phyloP scores from a whole-genome alignment of 2,888 invertebrate genomes.

The Phragmatobia fuliginosa region DNA sequence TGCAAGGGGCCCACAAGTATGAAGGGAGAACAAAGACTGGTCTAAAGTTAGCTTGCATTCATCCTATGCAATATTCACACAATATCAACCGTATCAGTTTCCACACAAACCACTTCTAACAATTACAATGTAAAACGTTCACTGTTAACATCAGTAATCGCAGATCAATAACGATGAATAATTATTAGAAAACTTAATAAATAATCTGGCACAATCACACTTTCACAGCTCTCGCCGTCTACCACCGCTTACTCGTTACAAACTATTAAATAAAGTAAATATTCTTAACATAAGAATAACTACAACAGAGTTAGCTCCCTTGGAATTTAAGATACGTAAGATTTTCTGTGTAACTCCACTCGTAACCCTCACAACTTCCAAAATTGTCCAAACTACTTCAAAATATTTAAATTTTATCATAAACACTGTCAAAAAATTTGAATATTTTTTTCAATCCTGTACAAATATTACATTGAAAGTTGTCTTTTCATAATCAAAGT shows the following conservation, averaged over 20 bases:
- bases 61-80: not conserved
- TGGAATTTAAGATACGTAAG: constrained; percentile 60
- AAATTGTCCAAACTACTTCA: not conserved
- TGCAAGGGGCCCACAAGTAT: not conserved
- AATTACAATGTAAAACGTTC: constrained; percentile 42
- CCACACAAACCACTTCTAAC: constrained; percentile 29
- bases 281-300: constrained; percentile 85
- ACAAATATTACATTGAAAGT: constrained; percentile 39
- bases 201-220: constrained; percentile 77
- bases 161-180: constrained; percentile 71
- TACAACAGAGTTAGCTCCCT: constrained; percentile 72
- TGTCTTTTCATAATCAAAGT: constrained; percentile 21
- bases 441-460: constrained; percentile 6
- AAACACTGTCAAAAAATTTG: constrained; percentile 4
- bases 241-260: constrained; percentile 63
- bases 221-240: constrained; percentile 59
- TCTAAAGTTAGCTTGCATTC: not conserved
- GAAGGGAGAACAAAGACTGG: not conserved
- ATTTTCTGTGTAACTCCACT: constrained; percentile 35
- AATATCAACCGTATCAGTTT: not conserved
- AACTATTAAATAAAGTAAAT: constrained; percentile 72
- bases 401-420: not conserved
- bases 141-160: constrained; percentile 59
- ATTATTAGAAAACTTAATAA: constrained; percentile 59
- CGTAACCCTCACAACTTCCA: constrained; percentile 33